Percentiles rank a stretch among this genome's conserved stretches.
Conservation (phyloP, 1,140 invertebrate species). For the Episyrphus balteatus region DNA sequence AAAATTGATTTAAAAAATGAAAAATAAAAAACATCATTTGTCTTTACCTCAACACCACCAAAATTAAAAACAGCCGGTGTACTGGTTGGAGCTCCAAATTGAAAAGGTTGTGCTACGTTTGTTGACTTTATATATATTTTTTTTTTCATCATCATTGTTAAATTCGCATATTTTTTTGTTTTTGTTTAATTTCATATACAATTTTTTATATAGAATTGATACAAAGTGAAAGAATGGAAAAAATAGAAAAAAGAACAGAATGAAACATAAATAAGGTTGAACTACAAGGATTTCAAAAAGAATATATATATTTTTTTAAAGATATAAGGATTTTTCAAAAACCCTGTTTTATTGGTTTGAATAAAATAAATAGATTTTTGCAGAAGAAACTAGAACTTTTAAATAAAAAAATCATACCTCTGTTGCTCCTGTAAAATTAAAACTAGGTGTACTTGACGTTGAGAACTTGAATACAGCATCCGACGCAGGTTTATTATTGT, state of each 20-base stretch:
- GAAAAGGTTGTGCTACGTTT: background rate
- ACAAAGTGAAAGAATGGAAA: too few relatives aligned
- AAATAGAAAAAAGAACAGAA: too few relatives aligned
- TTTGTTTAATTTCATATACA: background rate
- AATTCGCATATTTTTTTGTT: background rate
- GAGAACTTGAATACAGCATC: background rate
- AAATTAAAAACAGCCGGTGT: background rate
- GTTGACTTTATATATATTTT: background rate
- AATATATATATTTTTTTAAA: too few relatives aligned
- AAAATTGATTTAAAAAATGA: background rate
- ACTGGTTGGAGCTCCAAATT: background rate
- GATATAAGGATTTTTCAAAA: too few relatives aligned
- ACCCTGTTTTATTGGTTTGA: too few relatives aligned
- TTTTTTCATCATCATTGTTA: background rate
- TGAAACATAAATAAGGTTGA: too few relatives aligned
- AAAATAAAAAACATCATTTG: background rate
- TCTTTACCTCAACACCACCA: background rate
- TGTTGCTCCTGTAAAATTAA: background rate
- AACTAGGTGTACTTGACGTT: background rate
- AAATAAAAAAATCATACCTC: background rate
- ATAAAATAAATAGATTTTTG: too few relatives aligned
- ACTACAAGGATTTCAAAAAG: too few relatives aligned
- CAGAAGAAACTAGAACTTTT: background rate
- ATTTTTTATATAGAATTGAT: background rate
- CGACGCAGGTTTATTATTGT: background rate